Conservation (phyloP, 2,113 vertebrate species). For the Catagonus wagneri region DNA sequence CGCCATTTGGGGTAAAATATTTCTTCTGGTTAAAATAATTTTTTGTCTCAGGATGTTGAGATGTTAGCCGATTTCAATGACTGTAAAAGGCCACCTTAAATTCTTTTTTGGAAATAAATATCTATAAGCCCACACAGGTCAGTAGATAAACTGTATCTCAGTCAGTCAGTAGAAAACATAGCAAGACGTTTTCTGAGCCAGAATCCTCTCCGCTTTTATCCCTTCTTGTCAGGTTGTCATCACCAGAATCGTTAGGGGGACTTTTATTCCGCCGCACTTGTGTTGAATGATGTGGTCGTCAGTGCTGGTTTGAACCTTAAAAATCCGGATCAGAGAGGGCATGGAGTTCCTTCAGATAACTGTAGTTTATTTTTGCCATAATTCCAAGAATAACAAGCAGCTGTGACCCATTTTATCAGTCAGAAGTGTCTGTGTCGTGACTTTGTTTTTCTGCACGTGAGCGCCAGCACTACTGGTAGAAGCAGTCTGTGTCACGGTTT, state of each 20-base stretch:
- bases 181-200: not conserved
- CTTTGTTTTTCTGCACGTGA: not conserved
- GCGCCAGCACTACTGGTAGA: not conserved
- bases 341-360: not conserved
- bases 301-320: not conserved
- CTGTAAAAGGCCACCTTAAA: not conserved
- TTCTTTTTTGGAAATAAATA: slow-evolving; percentile 1
- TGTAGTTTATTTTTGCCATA: not conserved
- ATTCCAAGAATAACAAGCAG: not conserved
- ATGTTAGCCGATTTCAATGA: not conserved
- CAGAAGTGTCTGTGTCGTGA: not conserved
- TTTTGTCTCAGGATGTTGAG: not conserved
- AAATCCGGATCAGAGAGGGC: not conserved
- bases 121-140: not conserved
- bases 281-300: not conserved
- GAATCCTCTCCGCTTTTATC: not conserved
- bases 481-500: not conserved
- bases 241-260: not conserved
- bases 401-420: not conserved
- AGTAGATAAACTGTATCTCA: not conserved
- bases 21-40: slow-evolving; percentile 14
- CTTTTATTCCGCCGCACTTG: not conserved
- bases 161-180: not conserved
- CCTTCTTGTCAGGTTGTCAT: not conserved
- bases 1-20: not conserved